Percentiles rank a stretch among this genome's conserved stretches.
Conservation (phyloP, 2,797 vertebrate species). For the Dryobates pubescens region DNA sequence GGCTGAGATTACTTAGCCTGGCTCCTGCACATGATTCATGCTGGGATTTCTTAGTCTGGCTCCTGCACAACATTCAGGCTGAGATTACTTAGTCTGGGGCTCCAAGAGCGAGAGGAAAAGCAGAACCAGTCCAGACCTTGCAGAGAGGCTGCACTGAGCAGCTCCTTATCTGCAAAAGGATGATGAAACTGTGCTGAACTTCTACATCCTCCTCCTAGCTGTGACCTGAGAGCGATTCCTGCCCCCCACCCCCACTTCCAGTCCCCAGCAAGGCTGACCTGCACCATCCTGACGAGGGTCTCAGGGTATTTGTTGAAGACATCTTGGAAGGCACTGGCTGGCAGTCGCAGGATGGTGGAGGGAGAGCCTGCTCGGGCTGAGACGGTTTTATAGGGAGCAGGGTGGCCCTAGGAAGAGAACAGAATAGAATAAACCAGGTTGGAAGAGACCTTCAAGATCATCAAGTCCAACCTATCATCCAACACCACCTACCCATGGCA, state of each 20-base stretch:
- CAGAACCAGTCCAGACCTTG: neutral
- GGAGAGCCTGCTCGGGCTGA: constrained; percentile 87
- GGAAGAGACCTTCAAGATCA: too few species aligned
- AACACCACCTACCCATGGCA: too few species aligned
- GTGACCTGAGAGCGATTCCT: neutral
- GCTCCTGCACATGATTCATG: too few species aligned
- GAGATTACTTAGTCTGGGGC: neutral
- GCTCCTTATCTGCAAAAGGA: fast-evolving
- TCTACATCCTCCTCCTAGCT: neutral
- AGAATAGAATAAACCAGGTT: too few species aligned
- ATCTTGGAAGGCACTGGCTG: constrained; percentile 88
- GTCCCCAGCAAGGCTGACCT: constrained; percentile 78
- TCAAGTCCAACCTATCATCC: too few species aligned
- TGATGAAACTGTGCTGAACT: neutral
- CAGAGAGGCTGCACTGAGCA: neutral
- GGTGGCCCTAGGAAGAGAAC: too few species aligned
- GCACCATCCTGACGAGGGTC: constrained; percentile 90
- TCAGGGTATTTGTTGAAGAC: constrained; percentile 95
- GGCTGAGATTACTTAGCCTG: too few species aligned
- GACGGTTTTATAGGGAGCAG: constrained; percentile 92
- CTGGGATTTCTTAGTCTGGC: too few species aligned
- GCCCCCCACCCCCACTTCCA: too few species aligned
- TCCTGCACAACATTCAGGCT: neutral
- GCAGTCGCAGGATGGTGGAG: constrained; percentile 87
- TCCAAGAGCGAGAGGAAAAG: neutral